phyloP scores from a whole-genome alignment of 2,797 vertebrate species.

The Petrocephalus schoutedeni region DNA sequence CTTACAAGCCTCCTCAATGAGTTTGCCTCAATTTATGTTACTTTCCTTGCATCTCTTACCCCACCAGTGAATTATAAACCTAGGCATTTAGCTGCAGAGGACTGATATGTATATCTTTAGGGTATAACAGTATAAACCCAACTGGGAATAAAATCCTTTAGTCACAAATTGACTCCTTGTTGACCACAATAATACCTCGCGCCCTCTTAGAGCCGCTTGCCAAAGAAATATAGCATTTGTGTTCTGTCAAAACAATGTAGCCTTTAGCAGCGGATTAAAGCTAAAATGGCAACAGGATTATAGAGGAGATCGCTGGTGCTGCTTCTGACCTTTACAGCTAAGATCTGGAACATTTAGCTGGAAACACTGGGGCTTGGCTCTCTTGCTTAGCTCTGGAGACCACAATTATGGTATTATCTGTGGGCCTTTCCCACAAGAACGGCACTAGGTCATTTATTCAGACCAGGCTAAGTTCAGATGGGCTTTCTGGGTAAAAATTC shows the following conservation, averaged over 20 bases:
- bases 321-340: constrained; percentile 54
- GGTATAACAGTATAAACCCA: not conserved
- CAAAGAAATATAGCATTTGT: constrained; percentile 9
- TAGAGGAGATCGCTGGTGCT: constrained; percentile 40
- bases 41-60: not conserved
- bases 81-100: not conserved
- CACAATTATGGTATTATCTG: constrained; percentile 55
- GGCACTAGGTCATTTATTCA: constrained; percentile 38
- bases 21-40: not conserved
- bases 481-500: constrained; percentile 29
- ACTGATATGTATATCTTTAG: not conserved
- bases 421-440: constrained; percentile 34
- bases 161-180: not conserved
- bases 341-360: constrained; percentile 53
- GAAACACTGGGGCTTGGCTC: constrained; percentile 40
- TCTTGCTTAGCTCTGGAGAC: constrained; percentile 37
- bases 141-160: not conserved
- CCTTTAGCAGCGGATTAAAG: constrained; percentile 32
- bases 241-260: constrained; percentile 38
- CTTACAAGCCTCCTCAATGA: not conserved
- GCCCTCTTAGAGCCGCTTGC: not conserved
- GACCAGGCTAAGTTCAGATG: constrained; percentile 24
- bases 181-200: not conserved
- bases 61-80: not conserved
- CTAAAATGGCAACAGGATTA: constrained; percentile 44